A percentile compares a stretch with the other conserved stretches of the same genome.
phyloP scores from a whole-genome alignment of 2,888 invertebrate species.

The Craniophora ligustri region DNA sequence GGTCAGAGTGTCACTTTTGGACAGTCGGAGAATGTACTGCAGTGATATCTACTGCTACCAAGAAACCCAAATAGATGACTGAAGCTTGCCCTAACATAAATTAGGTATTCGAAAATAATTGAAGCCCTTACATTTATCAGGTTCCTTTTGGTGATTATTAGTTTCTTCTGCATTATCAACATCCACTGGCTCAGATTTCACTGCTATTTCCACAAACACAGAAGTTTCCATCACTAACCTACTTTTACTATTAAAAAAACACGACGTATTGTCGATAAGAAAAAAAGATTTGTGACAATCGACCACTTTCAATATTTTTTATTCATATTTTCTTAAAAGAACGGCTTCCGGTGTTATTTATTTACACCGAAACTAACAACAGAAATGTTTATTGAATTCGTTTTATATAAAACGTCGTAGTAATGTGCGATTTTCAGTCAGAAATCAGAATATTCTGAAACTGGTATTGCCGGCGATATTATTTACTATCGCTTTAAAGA shows the following conservation, averaged over 20 bases:
- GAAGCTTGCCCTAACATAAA: too few species aligned
- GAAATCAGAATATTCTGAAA: conserved; percentile 6
- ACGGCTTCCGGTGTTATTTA: conserved; percentile 5
- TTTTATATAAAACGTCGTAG: conserved; percentile 6
- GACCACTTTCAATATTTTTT: conserved; percentile 20
- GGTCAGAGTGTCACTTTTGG: too few species aligned
- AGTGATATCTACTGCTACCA: too few species aligned
- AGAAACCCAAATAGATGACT: too few species aligned
- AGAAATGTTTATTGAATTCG: neutral
- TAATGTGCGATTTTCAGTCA: conserved; percentile 31
- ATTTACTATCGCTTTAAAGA: neutral
- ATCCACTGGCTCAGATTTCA: conserved; percentile 41
- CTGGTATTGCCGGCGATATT: conserved; percentile 21
- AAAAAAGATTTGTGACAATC: conserved; percentile 8
- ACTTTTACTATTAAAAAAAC: conserved; percentile 21
- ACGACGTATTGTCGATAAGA: neutral
- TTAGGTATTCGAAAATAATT: neutral
- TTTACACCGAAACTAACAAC: conserved; percentile 5
- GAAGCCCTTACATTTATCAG: conserved; percentile 6
- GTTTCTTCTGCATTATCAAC: conserved; percentile 11
- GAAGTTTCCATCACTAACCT: conserved; percentile 42
- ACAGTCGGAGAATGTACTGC: too few species aligned
- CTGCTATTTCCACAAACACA: conserved; percentile 25
- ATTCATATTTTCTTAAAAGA: conserved; percentile 2
- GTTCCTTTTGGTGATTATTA: conserved; percentile 1